phyloP scores from a whole-genome alignment of 1,140 invertebrate species.

The Pemphigus obesinymphae region DNA sequence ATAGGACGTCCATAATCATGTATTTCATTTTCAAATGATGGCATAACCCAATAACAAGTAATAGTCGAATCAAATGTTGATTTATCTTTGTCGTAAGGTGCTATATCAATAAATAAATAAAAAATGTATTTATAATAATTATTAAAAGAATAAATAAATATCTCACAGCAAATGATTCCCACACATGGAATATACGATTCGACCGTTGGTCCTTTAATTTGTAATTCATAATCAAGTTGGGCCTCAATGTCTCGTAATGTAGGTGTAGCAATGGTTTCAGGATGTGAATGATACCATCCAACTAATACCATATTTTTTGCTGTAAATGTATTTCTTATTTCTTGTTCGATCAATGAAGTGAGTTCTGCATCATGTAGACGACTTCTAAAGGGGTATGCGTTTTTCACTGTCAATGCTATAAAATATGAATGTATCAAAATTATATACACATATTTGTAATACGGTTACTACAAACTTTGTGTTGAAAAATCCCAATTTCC shows the following conservation, averaged over 20 bases:
- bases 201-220: slow-evolving; percentile 84
- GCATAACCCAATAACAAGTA: slow-evolving; percentile 89
- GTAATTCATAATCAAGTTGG: slow-evolving; percentile 91
- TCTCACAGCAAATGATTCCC: slow-evolving; percentile 84
- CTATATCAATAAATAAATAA: slow-evolving; percentile 54
- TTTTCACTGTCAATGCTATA: slow-evolving; percentile 77
- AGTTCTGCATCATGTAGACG: slow-evolving; percentile 71
- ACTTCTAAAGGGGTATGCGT: slow-evolving; percentile 83
- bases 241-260: slow-evolving; percentile 84
- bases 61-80: slow-evolving; percentile 72
- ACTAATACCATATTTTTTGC: slow-evolving; percentile 74
- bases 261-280: slow-evolving; percentile 78
- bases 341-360: slow-evolving; percentile 66
- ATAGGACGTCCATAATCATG: slow-evolving; percentile 87
- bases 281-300: slow-evolving; percentile 97
- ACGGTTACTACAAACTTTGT: slow-evolving; percentile 79
- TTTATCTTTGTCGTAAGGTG: slow-evolving; percentile 78
- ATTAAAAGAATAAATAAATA: slow-evolving; percentile 20
- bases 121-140: not conserved
- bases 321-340: slow-evolving; percentile 79
- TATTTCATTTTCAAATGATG: slow-evolving; percentile 83
- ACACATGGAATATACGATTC: slow-evolving; percentile 87
- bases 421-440: slow-evolving; percentile 43
- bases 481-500: slow-evolving; percentile 91
- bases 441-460: slow-evolving; percentile 3